Evolutionary conservation across 1,140 invertebrate genomes (phyloP).

Genomic region (Heliconius eleuchia): DNA sequence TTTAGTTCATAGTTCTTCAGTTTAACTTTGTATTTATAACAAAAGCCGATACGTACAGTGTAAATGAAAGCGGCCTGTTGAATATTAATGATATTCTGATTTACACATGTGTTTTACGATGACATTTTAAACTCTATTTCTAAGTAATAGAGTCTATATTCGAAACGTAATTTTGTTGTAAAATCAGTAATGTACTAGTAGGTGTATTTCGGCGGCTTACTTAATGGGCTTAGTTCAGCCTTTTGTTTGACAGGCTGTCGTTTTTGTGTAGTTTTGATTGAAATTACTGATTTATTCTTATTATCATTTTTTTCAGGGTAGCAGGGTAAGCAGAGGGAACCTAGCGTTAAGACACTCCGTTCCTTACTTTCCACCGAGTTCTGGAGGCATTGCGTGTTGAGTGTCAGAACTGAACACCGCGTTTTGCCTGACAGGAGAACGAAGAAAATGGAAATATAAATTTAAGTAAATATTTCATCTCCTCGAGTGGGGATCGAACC

Average conservation of each 20-base stretch:
- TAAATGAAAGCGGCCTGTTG: conserved; percentile 10
- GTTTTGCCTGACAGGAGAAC: no score
- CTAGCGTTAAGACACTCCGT: no score
- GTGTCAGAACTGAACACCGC: no score
- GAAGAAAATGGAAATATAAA: no score
- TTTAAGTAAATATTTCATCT: no score
- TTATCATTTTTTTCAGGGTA: not conserved
- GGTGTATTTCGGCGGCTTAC: conserved; percentile 9
- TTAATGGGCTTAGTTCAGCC: conserved; percentile 3
- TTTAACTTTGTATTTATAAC: conserved; percentile 6
- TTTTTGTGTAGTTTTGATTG: not conserved
- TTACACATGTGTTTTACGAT: not conserved
- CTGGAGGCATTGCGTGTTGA: no score
- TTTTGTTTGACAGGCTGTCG: conserved; percentile 2
- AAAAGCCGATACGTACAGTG: conserved; percentile 4
- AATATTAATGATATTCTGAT: conserved; percentile 8
- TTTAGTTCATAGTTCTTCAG: conserved; percentile 1
- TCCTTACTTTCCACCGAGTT: no score
- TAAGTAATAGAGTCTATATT: not conserved
- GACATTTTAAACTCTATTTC: not conserved
- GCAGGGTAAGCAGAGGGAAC: no score
- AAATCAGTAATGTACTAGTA: conserved; percentile 2
- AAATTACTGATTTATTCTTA: not conserved
- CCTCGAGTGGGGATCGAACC: no score
- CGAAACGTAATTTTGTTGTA: not conserved